Base-by-base conservation (phyloP, 2,113 vertebrate species). In the Recurvirostra avosetta region DNA sequence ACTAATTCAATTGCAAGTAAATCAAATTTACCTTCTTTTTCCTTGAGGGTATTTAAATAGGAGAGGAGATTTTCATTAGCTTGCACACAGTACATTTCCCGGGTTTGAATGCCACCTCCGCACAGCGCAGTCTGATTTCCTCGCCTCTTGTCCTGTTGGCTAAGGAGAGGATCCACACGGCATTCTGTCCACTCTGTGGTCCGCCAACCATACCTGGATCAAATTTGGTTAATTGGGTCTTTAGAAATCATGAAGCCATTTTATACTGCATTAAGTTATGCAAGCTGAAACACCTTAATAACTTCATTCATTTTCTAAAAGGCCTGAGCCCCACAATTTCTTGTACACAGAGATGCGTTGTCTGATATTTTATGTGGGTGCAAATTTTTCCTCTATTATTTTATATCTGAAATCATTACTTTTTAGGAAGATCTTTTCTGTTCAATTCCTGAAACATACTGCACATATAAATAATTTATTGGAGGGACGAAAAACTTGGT, bases 171-270 rank as follows among this genome's bases (percentile, higher is more conserved):
- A 94, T 99, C 99, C 0, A 99, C 98, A 3, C 99, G 98, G 72
- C 99, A 99, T 80, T 99, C 99, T 1, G 98, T 99, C 99, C 99
- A 99, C 94, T 99, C 99, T 0, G 99, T 99, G 71, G 98, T 98
- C 93, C 98, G 98, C 99, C 99, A 99, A 25, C 98, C 98, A 26
- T 99, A 99, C 77, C 99, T 99, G 66, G 30, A 45, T 10, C 56
- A 85, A 85, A 92, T 52, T 58, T 32, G 45, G 45, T 29, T 58
- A n/a, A 26, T 5, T 40, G 7, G 3, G 8, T 56, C 19, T 74
- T 86, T 15, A 66, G 59, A 74, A 80, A 67, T 73, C 40, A 36
- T 4, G 7, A 71, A 76, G 23, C 6, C n/a, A 45, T 74, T 88
- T 49, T 8, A 86, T 27, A 36, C 36, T 70, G n/a, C 6, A 61